These are phyloP conservation scores for Myrmophylax atrothorax DNA, from an alignment of 2,113 vertebrate species.

Conservation along the genomic window DNA sequence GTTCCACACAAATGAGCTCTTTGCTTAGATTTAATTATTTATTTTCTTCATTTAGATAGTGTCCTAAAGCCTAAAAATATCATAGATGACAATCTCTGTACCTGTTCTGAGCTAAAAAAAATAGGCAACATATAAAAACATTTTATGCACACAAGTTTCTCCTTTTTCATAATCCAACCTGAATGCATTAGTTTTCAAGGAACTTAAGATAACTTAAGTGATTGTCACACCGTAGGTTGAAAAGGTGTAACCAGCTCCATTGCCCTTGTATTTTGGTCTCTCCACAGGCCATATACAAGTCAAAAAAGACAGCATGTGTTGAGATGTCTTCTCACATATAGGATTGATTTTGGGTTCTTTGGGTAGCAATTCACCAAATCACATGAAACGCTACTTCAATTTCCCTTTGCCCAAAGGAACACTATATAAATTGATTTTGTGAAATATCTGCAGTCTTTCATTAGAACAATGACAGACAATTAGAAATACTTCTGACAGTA, in stretches of 20 bases:
- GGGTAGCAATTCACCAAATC: background rate
- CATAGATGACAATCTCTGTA: background rate
- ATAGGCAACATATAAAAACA: accelerated
- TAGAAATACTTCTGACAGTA: background rate
- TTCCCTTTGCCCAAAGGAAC: background rate
- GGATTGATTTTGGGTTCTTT: background rate
- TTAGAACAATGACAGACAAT: background rate
- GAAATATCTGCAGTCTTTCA: background rate
- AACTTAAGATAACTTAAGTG: background rate
- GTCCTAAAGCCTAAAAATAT: background rate
- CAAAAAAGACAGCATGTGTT: background rate
- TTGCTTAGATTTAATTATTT: background rate
- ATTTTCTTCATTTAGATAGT: background rate
- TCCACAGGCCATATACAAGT: background rate
- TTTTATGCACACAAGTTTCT: background rate
- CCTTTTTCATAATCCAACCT: background rate
- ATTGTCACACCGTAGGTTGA: background rate
- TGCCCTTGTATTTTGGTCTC: background rate
- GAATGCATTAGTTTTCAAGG: background rate
- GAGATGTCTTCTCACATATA: background rate
- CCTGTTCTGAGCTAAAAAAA: background rate
- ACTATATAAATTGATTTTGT: background rate
- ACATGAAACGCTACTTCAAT: background rate
- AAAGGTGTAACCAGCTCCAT: background rate
- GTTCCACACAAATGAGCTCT: background rate